These are phyloP conservation scores for Phragmatobia fuliginosa DNA, from an alignment of 2,888 invertebrate genomes.

Conservation along the genomic window DNA sequence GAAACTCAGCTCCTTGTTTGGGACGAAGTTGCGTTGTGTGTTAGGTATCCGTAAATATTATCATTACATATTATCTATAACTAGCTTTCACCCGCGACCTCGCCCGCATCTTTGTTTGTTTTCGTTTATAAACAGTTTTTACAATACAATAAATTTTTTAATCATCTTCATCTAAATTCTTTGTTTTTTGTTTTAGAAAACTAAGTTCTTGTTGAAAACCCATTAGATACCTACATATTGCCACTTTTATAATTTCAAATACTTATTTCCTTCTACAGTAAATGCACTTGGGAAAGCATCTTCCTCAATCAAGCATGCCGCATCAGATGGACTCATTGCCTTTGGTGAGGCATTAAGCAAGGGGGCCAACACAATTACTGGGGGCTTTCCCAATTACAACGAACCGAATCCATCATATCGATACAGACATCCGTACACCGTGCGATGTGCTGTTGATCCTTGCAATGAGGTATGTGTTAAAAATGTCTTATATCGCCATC, in stretches of 20 bases:
- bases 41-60: too few relatives aligned
- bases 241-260: not conserved
- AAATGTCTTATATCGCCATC: not conserved
- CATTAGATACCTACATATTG: too few relatives aligned
- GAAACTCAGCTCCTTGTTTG: too few relatives aligned
- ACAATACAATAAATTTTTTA: too few relatives aligned
- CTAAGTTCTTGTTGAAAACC: too few relatives aligned
- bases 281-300: conserved; percentile 13
- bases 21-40: too few relatives aligned
- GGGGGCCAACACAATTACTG: conserved; percentile 6
- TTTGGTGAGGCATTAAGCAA: not conserved
- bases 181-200: too few relatives aligned
- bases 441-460: not conserved
- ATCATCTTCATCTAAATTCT: too few relatives aligned
- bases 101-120: too few relatives aligned
- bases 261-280: not conserved
- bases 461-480: conserved; percentile 9
- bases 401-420: not conserved
- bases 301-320: not conserved
- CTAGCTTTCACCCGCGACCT: too few relatives aligned
- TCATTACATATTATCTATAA: too few relatives aligned
- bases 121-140: too few relatives aligned
- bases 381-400: not conserved
- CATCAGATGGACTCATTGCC: conserved; percentile 1
- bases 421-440: not conserved